A percentile compares a stretch with the other conserved stretches of the same genome.
Conservation (phyloP, 1,140 invertebrate species). For the Ostrea edulis region DNA sequence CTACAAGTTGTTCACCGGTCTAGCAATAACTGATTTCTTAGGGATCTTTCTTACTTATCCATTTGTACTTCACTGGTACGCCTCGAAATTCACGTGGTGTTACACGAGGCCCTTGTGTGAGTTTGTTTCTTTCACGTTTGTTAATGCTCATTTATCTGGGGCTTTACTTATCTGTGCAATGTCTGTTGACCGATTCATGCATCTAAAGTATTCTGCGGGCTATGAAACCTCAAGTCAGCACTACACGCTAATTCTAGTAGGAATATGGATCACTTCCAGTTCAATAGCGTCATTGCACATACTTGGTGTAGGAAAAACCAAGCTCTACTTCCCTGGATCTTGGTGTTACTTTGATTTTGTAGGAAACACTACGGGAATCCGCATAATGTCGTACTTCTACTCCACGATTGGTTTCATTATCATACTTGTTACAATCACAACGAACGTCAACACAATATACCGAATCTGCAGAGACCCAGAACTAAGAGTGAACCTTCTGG, state of each 20-base stretch:
- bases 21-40: not conserved
- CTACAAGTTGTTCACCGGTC: not conserved
- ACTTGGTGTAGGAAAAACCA: not conserved
- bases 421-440: not conserved
- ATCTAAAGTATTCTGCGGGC: not conserved
- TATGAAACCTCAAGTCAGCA: not conserved
- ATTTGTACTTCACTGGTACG: not conserved
- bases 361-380: not conserved
- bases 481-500: not conserved
- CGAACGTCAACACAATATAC: not conserved
- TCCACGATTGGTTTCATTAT: not conserved
- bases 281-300: not conserved
- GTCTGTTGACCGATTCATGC: not conserved
- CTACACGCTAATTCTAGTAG: not conserved
- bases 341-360: constrained; percentile 41
- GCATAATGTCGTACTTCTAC: not conserved
- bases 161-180: not conserved
- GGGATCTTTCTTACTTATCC: constrained; percentile 40
- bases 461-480: not conserved
- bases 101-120: constrained; percentile 1
- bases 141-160: not conserved
- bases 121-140: constrained; percentile 25
- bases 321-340: constrained; percentile 4
- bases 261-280: not conserved
- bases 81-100: constrained; percentile 1